phyloP scores from a whole-genome alignment of 2,113 vertebrate genomes.

The Xerus inauris region DNA sequence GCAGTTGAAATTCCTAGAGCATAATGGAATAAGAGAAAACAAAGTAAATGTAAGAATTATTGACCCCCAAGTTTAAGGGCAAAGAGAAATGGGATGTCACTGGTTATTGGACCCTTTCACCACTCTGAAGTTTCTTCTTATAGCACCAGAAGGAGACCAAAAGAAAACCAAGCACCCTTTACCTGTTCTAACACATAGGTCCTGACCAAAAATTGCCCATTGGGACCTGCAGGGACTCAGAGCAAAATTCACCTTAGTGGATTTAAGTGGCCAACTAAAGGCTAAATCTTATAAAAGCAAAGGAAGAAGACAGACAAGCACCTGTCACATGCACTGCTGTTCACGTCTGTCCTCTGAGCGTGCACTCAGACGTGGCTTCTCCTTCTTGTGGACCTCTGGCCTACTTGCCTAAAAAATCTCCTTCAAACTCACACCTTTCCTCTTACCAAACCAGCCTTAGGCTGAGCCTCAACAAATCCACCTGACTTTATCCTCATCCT shows the following conservation, averaged over 20 bases:
- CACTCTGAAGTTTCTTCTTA: neutral
- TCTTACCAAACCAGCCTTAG: neutral
- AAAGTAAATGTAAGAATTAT: neutral
- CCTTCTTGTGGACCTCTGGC: neutral
- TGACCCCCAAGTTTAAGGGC: neutral
- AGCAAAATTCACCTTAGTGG: neutral
- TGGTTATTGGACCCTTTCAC: neutral
- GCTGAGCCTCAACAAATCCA: neutral
- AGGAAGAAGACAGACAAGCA: neutral
- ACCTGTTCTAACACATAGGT: neutral
- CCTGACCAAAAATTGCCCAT: neutral
- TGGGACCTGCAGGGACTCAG: neutral
- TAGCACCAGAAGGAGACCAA: neutral
- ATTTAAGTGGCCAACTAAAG: neutral
- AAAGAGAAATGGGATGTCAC: slow-evolving; percentile 18
- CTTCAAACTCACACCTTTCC: neutral
- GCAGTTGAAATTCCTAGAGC: neutral
- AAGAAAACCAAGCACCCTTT: neutral
- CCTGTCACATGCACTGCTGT: fast-evolving
- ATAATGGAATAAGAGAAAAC: neutral
- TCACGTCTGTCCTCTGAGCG: neutral
- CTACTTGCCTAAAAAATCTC: neutral
- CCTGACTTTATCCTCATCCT: neutral
- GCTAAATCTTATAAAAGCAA: neutral
- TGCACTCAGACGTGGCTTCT: neutral